Conservation (phyloP, 2,888 invertebrate species). For the Drosophila gaucha region DNA sequence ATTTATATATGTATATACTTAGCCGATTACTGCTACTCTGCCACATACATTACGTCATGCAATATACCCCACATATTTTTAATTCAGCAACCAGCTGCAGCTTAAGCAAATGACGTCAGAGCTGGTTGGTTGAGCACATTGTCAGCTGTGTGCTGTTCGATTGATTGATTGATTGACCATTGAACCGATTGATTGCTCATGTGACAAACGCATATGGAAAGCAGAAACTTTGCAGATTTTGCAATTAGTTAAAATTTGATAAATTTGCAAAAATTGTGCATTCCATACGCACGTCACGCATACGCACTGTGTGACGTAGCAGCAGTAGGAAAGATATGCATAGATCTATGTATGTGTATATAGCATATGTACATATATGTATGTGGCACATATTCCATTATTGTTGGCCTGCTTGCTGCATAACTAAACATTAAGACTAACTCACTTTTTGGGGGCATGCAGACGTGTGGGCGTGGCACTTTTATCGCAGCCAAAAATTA, state of each 20-base stretch:
- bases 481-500: constrained; percentile 70
- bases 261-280: constrained; percentile 3
- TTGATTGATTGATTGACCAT: constrained; percentile 39
- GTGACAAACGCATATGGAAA: constrained; percentile 1
- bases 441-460: not conserved
- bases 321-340: no score
- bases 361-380: not conserved
- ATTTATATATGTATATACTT: not conserved
- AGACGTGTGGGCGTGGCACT: constrained; percentile 25
- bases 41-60: not conserved
- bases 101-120: constrained; percentile 20
- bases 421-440: constrained; percentile 1
- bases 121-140: constrained; percentile 5
- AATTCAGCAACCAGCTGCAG: constrained; percentile 6
- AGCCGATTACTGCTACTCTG: not conserved
- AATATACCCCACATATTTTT: constrained; percentile 5
- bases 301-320: constrained; percentile 1
- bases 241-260: constrained; percentile 26
- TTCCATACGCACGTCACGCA: constrained; percentile 6
- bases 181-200: constrained; percentile 17
- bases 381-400: not conserved
- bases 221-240: constrained; percentile 14
- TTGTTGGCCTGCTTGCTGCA: not conserved
- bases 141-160: constrained; percentile 5
- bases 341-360: not conserved